Evolutionary conservation across 2,888 invertebrate genomes (phyloP).

Genomic region (Ormyrus rosae): DNA sequence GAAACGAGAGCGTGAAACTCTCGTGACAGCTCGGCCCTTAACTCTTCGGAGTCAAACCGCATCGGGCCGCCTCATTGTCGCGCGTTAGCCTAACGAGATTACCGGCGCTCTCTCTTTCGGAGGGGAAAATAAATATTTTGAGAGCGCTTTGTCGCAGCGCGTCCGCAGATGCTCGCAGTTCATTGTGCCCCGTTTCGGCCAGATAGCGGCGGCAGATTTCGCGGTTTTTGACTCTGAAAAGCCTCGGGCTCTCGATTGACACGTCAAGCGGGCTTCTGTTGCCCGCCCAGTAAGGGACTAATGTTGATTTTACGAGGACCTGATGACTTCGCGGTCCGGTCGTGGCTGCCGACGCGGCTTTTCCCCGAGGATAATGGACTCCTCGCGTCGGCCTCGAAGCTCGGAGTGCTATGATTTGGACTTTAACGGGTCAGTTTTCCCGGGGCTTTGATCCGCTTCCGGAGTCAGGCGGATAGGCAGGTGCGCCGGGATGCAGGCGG

Average conservation of each 20-base stretch:
- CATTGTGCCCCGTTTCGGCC: not conserved
- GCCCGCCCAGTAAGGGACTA: constrained; percentile 59
- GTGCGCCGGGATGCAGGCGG: not conserved
- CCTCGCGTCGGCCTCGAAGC: not conserved
- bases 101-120: constrained; percentile 52
- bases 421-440: constrained; percentile 43
- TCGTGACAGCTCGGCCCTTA: constrained; percentile 60
- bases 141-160: constrained; percentile 66
- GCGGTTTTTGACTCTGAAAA: constrained; percentile 65
- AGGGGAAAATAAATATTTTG: constrained; percentile 72
- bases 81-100: constrained; percentile 66
- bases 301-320: constrained; percentile 69
- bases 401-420: constrained; percentile 4
- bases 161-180: not conserved
- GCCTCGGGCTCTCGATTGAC: constrained; percentile 63
- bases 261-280: constrained; percentile 62
- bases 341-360: constrained; percentile 23
- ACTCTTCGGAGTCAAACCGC: constrained; percentile 65
- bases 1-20: not conserved
- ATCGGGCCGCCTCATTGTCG: constrained; percentile 63
- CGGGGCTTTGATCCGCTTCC: constrained; percentile 43
- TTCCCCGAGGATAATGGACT: constrained; percentile 38
- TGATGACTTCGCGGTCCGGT: constrained; percentile 60
- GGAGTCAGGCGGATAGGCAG: not conserved
- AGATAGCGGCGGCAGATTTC: constrained; percentile 57